phyloP scores from a whole-genome alignment of 2,797 vertebrate species.

The Garrulus glandarius region DNA sequence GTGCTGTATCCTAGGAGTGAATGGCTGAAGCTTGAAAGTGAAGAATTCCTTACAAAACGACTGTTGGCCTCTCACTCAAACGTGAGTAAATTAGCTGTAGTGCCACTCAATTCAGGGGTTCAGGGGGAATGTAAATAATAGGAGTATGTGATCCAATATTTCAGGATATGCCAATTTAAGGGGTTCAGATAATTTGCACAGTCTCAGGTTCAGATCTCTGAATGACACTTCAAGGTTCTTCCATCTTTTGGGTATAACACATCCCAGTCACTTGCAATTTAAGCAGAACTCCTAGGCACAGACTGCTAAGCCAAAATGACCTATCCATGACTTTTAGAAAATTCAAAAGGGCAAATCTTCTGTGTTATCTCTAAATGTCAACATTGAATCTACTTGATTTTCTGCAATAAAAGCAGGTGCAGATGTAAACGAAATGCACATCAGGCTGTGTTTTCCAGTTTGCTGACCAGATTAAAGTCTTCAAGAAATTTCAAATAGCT shows the following conservation, averaged over 20 bases:
- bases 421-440: neutral
- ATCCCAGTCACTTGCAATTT: neutral
- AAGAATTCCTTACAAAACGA: neutral
- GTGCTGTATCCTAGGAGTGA: neutral
- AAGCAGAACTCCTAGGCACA: neutral
- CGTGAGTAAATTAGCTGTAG: neutral
- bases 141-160: neutral
- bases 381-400: constrained; percentile 38
- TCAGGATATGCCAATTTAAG: neutral
- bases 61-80: neutral
- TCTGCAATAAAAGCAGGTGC: neutral
- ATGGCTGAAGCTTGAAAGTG: neutral
- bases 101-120: neutral
- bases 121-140: neutral
- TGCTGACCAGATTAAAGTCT: neutral
- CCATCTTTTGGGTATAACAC: neutral
- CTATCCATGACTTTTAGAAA: constrained; percentile 5
- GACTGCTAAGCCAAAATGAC: neutral
- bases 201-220: neutral
- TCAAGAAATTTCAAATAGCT: neutral
- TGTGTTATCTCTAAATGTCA: constrained; percentile 32
- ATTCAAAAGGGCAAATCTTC: constrained; percentile 20
- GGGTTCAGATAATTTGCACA: neutral
- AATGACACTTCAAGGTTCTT: neutral
- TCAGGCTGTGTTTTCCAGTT: neutral